phyloP scores from a whole-genome alignment of 2,113 vertebrate species.

The Zeus faber region DNA sequence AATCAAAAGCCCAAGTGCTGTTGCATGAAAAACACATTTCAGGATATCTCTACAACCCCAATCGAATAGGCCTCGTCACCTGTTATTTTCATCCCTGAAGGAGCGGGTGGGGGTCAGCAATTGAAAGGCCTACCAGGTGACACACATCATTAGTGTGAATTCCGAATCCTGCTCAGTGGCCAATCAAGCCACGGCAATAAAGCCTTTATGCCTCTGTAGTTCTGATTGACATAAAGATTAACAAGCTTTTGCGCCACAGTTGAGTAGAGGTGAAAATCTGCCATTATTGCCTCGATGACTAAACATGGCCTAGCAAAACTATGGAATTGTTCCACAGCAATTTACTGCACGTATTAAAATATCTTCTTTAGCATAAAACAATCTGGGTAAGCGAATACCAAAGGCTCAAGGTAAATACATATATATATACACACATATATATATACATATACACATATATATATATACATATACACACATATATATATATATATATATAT shows the following conservation, averaged over 20 bases:
- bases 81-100: constrained; percentile 26
- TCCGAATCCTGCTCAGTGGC: constrained; percentile 53
- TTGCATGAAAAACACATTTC: no score
- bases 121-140: constrained; percentile 43
- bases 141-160: constrained; percentile 59
- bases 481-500: no score
- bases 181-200: constrained; percentile 69
- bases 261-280: constrained; percentile 57
- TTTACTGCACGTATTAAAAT: no score
- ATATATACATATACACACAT: no score
- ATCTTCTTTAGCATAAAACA: no score
- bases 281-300: constrained; percentile 28
- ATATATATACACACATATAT: no score
- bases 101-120: constrained; percentile 38
- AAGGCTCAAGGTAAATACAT: no score
- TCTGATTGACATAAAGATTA: constrained; percentile 72
- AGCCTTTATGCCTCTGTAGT: constrained; percentile 55
- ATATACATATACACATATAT: no score
- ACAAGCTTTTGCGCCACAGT: constrained; percentile 59
- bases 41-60: neutral
- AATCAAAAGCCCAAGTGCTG: no score
- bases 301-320: no score
- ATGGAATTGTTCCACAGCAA: no score
- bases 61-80: constrained; percentile 13
- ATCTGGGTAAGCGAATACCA: no score